Conservation (phyloP, 2,888 invertebrate genomes). For the Cryptus armator region DNA sequence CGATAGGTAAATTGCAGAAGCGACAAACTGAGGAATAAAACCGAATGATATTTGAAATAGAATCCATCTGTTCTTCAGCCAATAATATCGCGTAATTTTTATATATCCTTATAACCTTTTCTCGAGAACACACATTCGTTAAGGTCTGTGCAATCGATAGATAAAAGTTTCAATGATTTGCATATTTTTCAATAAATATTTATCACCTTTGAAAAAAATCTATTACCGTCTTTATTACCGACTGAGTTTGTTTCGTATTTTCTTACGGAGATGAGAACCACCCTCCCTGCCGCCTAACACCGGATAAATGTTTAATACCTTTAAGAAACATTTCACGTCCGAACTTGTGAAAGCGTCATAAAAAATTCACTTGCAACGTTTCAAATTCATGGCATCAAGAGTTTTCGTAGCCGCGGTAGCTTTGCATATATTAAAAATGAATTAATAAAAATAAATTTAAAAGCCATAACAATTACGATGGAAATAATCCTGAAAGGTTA, state of each 20-base stretch:
- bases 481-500: not conserved
- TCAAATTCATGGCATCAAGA: not conserved
- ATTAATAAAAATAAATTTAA: not conserved
- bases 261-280: too few species aligned
- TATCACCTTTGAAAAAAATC: too few species aligned
- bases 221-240: too few species aligned
- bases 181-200: too few species aligned
- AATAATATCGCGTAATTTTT: not conserved
- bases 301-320: too few species aligned
- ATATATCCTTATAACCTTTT: not conserved
- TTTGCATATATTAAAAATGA: not conserved
- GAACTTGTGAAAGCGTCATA: not conserved
- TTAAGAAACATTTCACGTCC: too few species aligned
- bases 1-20: slow-evolving; percentile 50
- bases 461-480: not conserved
- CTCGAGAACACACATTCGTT: not conserved
- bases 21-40: slow-evolving; percentile 26
- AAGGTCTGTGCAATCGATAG: too few species aligned
- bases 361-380: not conserved
- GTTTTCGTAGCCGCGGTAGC: not conserved
- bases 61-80: not conserved
- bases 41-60: slow-evolving; percentile 28
- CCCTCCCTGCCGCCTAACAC: too few species aligned
- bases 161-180: too few species aligned
- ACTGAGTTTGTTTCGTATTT: too few species aligned